Evolutionary conservation across 2,888 invertebrate species (phyloP).

Genomic region (Sinohyriopsis cumingii): DNA sequence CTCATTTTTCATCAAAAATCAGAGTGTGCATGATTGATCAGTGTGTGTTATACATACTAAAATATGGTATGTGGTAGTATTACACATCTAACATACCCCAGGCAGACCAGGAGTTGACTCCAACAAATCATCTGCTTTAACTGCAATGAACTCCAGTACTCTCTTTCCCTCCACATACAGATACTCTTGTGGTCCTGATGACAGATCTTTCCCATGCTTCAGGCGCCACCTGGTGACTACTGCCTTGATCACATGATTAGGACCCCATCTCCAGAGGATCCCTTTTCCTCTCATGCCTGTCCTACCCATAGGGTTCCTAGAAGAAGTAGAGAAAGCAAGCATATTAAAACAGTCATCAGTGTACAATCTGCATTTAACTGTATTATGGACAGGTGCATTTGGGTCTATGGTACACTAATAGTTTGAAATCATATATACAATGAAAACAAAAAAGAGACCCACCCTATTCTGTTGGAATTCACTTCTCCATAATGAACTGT

Average conservation of each 20-base stretch:
- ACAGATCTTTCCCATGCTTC: constrained; percentile 45
- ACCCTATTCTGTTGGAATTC: too few relatives aligned
- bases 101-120: constrained; percentile 54
- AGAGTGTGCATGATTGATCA: too few relatives aligned
- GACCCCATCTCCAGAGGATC: constrained; percentile 70
- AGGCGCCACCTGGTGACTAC: constrained; percentile 69
- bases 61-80: too few relatives aligned
- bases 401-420: background rate
- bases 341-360: background rate
- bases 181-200: constrained; percentile 30
- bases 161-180: constrained; percentile 59
- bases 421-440: background rate
- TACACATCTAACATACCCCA: constrained; percentile 45
- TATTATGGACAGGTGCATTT: too few relatives aligned
- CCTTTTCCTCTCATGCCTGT: constrained; percentile 71
- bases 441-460: too few relatives aligned
- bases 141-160: constrained; percentile 61
- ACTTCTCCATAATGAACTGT: too few relatives aligned
- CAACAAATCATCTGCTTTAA: constrained; percentile 40
- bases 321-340: constrained; percentile 5
- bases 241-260: constrained; percentile 69
- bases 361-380: background rate
- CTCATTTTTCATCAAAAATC: too few relatives aligned
- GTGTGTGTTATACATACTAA: too few relatives aligned
- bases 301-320: constrained; percentile 70